phyloP scores from a whole-genome alignment of 2,888 invertebrate genomes.

The Melinaea menophilus region DNA sequence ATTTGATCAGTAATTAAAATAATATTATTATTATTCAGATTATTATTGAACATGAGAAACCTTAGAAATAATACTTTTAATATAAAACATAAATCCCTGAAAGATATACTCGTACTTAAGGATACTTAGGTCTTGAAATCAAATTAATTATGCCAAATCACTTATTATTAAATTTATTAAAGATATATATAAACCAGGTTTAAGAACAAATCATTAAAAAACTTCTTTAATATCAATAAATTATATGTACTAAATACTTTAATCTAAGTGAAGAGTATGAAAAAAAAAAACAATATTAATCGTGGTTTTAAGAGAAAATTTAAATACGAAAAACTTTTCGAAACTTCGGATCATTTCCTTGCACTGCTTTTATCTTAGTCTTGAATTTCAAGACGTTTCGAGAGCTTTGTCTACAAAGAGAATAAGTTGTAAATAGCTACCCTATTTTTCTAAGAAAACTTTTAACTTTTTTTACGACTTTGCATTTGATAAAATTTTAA shows the following conservation, averaged over 20 bases:
- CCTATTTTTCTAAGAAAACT: slow-evolving; percentile 25
- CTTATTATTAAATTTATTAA: not conserved
- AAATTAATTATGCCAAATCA: not conserved
- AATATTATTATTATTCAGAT: too few relatives aligned
- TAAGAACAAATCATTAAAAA: too few relatives aligned
- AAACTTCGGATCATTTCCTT: slow-evolving; percentile 31
- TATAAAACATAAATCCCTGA: too few relatives aligned
- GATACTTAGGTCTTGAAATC: not conserved
- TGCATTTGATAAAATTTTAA: slow-evolving; percentile 4
- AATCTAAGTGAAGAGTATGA: not conserved
- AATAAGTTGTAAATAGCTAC: slow-evolving; percentile 32
- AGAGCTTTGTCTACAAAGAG: slow-evolving; percentile 32
- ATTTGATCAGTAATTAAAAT: too few relatives aligned
- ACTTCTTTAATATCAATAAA: too few relatives aligned
- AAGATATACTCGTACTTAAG: too few relatives aligned
- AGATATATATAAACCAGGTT: not conserved
- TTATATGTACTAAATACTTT: too few relatives aligned
- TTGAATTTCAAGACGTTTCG: slow-evolving; percentile 32
- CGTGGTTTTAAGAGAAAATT: slow-evolving; percentile 26
- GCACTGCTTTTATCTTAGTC: slow-evolving; percentile 32
- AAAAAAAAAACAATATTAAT: slow-evolving; percentile 18
- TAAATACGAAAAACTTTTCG: slow-evolving; percentile 30
- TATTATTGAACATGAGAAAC: too few relatives aligned
- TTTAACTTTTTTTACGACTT: slow-evolving; percentile 10
- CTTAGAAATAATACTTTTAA: too few relatives aligned